Percentiles rank a stretch among this genome's conserved stretches.
These are phyloP conservation scores for Astatoreochromis straeleni DNA, from an alignment of 2,113 vertebrate species.

Conservation along the genomic window DNA sequence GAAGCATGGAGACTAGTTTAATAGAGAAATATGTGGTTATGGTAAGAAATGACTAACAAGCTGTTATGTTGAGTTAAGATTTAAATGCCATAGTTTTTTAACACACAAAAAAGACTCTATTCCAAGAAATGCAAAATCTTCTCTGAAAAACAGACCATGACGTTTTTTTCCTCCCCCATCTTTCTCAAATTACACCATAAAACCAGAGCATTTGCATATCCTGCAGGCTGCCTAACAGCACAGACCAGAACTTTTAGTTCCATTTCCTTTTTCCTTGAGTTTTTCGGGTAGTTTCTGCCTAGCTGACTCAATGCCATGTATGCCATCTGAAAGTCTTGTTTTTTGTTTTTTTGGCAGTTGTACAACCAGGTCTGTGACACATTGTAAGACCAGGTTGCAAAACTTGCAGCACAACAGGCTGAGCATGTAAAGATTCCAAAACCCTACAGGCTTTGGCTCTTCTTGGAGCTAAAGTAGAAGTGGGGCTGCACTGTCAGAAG, in stretches of 20 bases:
- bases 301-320: not conserved
- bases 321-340: not conserved
- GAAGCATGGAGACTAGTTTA: not conserved
- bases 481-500: not conserved
- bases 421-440: not conserved
- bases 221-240: not conserved
- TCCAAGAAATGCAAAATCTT: not conserved
- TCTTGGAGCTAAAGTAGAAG: not conserved
- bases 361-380: not conserved
- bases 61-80: not conserved
- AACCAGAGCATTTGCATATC: not conserved
- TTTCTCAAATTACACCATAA: not conserved
- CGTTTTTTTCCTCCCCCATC: not conserved
- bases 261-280: not conserved
- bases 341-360: fast-evolving
- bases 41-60: not conserved
- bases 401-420: not conserved
- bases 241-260: not conserved
- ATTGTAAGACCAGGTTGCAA: not conserved
- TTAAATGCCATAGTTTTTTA: not conserved
- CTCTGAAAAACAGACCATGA: not conserved
- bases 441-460: fast-evolving
- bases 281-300: not conserved
- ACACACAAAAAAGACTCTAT: not conserved
- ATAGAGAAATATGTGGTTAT: not conserved